Evolutionary conservation across 64 coral and sea anemone species (phyloP).

Genomic region (Porites lutea): DNA sequence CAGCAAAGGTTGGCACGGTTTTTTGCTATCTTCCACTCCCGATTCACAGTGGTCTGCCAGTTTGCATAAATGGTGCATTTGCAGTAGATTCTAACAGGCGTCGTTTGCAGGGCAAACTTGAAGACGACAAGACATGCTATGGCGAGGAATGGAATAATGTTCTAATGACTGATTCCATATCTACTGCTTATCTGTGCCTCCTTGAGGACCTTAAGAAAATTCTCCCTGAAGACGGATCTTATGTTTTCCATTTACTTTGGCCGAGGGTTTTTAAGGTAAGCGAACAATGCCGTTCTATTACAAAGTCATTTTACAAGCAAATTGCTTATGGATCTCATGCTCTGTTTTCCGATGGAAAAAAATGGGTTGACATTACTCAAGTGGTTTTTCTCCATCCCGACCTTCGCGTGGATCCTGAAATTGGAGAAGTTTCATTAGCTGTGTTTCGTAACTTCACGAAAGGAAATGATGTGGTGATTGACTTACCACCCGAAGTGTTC

Average conservation of each 20-base stretch:
- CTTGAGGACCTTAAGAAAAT: constrained; percentile 26
- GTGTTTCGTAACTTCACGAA: constrained; percentile 41
- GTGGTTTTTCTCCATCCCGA: constrained; percentile 49
- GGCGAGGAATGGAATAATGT: too few species aligned
- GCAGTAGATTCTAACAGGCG: too few species aligned
- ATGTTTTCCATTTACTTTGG: too few species aligned
- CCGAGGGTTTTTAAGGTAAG: too few species aligned
- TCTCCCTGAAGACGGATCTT: background rate
- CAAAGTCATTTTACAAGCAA: too few species aligned
- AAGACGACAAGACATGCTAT: too few species aligned
- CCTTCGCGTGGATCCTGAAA: constrained; percentile 13
- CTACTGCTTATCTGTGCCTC: constrained; percentile 32
- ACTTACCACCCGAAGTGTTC: constrained; percentile 62
- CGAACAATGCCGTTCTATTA: background rate
- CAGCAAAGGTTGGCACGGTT: constrained; percentile 35
- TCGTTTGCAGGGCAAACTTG: too few species aligned
- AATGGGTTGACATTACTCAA: constrained; percentile 46
- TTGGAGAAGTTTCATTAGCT: constrained; percentile 65
- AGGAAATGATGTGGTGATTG: constrained; percentile 44
- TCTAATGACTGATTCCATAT: too few species aligned
- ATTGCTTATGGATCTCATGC: background rate
- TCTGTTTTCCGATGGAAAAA: constrained; percentile 65
- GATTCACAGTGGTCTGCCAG: background rate
- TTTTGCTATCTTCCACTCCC: constrained; percentile 78
- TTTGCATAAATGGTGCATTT: too few species aligned